A percentile compares a stretch with the other conserved stretches of the same genome.
phyloP scores from a whole-genome alignment of 2,888 invertebrate species.

The Phortica okadai region DNA sequence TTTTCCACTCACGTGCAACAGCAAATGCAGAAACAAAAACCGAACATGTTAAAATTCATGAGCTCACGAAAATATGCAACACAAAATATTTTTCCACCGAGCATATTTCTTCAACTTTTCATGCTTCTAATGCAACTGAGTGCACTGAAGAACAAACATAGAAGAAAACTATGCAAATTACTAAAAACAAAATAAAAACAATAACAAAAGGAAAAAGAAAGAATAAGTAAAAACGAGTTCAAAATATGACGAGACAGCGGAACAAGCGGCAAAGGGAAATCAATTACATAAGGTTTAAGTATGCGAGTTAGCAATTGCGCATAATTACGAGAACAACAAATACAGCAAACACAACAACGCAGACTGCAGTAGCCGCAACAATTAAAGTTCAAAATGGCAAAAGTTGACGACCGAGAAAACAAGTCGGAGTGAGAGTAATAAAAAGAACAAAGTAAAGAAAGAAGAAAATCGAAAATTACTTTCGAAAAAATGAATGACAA shows the following conservation, averaged over 20 bases:
- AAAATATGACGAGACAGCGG: background rate
- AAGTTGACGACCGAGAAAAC: slow-evolving; percentile 61
- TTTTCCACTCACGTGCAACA: too few species aligned
- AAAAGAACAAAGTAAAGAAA: background rate
- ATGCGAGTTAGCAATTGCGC: slow-evolving; percentile 68
- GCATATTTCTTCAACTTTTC: background rate
- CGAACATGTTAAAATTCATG: background rate
- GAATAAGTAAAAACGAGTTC: slow-evolving; percentile 43
- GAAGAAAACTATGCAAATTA: slow-evolving; percentile 48
- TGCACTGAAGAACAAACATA: slow-evolving; percentile 39
- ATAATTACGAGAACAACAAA: slow-evolving; percentile 56
- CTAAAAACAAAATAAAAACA: slow-evolving; percentile 36
- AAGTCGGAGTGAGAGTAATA: background rate
- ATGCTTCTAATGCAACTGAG: slow-evolving; percentile 48
- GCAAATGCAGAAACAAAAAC: background rate
- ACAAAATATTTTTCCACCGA: slow-evolving; percentile 3
- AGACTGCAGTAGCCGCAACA: slow-evolving; percentile 41
- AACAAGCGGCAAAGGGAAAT: slow-evolving; percentile 49
- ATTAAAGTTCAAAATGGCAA: slow-evolving; percentile 57
- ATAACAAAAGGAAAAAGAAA: slow-evolving; percentile 30
- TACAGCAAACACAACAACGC: slow-evolving; percentile 45
- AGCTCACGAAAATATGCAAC: slow-evolving; percentile 23
- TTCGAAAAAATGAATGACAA: too few species aligned
- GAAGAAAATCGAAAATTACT: too few species aligned
- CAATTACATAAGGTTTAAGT: slow-evolving; percentile 62